Percentiles rank a stretch among this genome's conserved stretches.
Evolutionary conservation across 2,888 invertebrate species (phyloP).

Genomic region (Melieria omissa): DNA sequence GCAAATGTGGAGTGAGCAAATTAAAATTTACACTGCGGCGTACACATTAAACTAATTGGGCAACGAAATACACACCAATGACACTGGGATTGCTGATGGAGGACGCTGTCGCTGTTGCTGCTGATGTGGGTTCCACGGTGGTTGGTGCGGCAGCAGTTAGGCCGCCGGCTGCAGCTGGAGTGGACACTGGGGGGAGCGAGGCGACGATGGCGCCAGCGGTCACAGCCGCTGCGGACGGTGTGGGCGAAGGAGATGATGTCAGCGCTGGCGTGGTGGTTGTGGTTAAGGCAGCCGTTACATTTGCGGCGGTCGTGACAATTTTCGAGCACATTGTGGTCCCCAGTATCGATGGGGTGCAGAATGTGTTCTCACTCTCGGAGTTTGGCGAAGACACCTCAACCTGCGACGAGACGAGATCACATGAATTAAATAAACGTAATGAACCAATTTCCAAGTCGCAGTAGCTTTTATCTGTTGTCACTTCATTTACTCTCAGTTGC

Average conservation of each 20-base stretch:
- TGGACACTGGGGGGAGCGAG: conserved; percentile 27
- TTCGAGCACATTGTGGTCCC: conserved; percentile 67
- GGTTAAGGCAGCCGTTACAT: conserved; percentile 60
- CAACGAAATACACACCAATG: background rate
- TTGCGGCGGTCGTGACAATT: conserved; percentile 63
- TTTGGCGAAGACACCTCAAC: conserved; percentile 67
- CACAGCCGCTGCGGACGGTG: conserved; percentile 22
- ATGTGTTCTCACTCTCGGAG: conserved; percentile 66
- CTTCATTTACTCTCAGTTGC: too few species aligned
- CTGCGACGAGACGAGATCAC: conserved; percentile 45
- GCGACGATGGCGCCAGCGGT: conserved; percentile 32
- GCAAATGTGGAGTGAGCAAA: background rate
- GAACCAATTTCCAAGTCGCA: too few species aligned
- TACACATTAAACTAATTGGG: too few species aligned
- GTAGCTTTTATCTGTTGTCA: too few species aligned
- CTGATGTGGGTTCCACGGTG: conserved; percentile 8
- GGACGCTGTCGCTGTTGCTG: conserved; percentile 22
- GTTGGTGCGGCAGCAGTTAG: conserved; percentile 37
- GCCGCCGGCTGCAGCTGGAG: conserved; percentile 28
- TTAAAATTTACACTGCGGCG: too few species aligned
- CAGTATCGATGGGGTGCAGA: conserved; percentile 66
- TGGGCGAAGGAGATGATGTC: conserved; percentile 42
- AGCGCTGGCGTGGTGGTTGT: conserved; percentile 54
- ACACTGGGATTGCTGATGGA: conserved; percentile 9
- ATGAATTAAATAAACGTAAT: conserved; percentile 24